These are phyloP conservation scores for Sakesphorus luctuosus DNA, from an alignment of 2,113 vertebrate species.

Conservation along the genomic window DNA sequence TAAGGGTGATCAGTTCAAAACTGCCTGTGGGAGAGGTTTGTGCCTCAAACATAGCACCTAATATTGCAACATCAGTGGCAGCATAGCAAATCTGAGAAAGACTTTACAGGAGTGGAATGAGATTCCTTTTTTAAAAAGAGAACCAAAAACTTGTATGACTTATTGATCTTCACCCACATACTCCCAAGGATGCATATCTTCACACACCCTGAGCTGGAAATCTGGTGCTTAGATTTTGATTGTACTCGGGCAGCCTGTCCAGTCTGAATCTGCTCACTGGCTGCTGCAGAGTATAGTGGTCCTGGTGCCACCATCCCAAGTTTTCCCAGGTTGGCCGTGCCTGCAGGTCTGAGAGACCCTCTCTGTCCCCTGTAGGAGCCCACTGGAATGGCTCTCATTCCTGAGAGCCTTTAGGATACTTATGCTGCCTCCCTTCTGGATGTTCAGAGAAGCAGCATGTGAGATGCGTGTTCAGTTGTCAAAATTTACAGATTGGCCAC, in stretches of 20 bases:
- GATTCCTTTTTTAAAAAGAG: background rate
- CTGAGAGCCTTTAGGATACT: background rate
- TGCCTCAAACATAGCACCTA: background rate
- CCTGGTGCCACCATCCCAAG: background rate
- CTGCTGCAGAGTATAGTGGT: accelerated
- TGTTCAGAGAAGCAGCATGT: background rate
- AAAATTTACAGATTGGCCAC: accelerated
- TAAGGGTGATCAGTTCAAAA: background rate
- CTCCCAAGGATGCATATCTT: background rate
- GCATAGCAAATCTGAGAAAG: background rate
- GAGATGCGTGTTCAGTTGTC: accelerated
- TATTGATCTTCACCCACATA: no score
- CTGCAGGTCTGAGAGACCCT: background rate
- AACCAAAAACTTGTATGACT: background rate
- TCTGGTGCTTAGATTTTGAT: background rate
- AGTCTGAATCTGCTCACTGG: accelerated
- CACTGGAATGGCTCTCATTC: background rate
- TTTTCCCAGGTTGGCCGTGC: background rate
- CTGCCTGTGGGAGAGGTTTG: background rate
- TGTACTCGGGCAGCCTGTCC: background rate
- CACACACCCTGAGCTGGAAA: background rate
- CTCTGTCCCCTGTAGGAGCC: background rate
- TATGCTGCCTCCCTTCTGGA: background rate
- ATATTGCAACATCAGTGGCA: background rate
- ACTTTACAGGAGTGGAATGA: background rate